Percentiles rank a stretch among this genome's conserved stretches.
Evolutionary conservation across 2,888 invertebrate species (phyloP).

Genomic region (Dioctria rufipes): DNA sequence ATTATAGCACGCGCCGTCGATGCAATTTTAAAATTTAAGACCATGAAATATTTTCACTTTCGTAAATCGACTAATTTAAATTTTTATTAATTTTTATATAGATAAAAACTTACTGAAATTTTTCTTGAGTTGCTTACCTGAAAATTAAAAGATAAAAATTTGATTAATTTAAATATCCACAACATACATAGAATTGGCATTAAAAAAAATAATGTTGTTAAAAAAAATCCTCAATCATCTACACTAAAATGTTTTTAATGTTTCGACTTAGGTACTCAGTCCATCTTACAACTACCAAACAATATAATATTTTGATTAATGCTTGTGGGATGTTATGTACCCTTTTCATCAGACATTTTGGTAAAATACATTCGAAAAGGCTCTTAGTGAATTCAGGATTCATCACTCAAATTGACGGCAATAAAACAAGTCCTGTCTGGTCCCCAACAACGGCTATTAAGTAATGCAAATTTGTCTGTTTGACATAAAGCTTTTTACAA

Average conservation of each 20-base stretch:
- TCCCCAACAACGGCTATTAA: slow-evolving; percentile 3
- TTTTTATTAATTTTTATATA: no score
- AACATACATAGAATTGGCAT: no score
- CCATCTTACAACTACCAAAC: not conserved
- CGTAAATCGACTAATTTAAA: not conserved
- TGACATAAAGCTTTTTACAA: slow-evolving; percentile 42
- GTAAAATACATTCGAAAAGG: slow-evolving; percentile 37
- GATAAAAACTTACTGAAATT: not conserved
- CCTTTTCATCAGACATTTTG: slow-evolving; percentile 33
- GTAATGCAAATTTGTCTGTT: slow-evolving; percentile 45
- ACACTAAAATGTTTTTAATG: no score
- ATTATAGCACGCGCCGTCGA: no score
- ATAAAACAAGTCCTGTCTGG: slow-evolving; percentile 29
- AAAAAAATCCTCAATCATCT: no score
- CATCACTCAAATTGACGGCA: slow-evolving; percentile 43
- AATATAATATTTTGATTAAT: slow-evolving; percentile 29
- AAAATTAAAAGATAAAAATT: not conserved
- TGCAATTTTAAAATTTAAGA: no score
- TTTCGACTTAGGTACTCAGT: not conserved
- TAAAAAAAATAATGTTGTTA: no score
- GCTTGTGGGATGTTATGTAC: slow-evolving; percentile 25
- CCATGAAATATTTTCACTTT: not conserved
- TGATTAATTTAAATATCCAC: not conserved
- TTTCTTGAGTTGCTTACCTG: not conserved
- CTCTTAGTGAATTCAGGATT: slow-evolving; percentile 40